A percentile compares a stretch with the other conserved stretches of the same genome.
phyloP scores from a whole-genome alignment of 2,888 invertebrate species.

The Venusia cambrica region DNA sequence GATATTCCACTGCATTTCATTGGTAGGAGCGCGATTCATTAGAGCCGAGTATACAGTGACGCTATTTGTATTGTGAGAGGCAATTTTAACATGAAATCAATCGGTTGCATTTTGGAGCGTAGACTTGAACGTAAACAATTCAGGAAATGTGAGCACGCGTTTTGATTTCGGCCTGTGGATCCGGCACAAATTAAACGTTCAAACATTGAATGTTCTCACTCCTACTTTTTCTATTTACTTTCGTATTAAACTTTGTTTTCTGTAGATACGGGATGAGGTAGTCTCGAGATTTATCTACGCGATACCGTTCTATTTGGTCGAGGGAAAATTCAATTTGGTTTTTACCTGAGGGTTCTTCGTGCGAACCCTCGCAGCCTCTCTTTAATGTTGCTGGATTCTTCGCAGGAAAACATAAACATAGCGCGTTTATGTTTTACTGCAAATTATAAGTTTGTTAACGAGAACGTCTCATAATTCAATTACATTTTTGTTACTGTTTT shows the following conservation, averaged over 20 bases:
- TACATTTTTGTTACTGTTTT: slow-evolving; percentile 10
- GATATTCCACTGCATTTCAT: slow-evolving; percentile 8
- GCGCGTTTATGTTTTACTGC: slow-evolving; percentile 57
- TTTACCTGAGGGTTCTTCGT: slow-evolving; percentile 71
- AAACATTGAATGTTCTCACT: slow-evolving; percentile 63
- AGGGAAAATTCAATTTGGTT: slow-evolving; percentile 77
- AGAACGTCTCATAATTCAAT: slow-evolving; percentile 13
- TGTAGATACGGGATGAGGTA: slow-evolving; percentile 65
- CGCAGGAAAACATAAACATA: slow-evolving; percentile 52
- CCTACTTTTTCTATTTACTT: slow-evolving; percentile 71
- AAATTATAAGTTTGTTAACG: slow-evolving; percentile 37
- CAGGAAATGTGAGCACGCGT: slow-evolving; percentile 35
- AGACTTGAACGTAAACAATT: slow-evolving; percentile 31
- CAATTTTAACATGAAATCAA: slow-evolving; percentile 21
- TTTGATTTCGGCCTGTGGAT: slow-evolving; percentile 38
- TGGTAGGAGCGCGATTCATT: slow-evolving; percentile 1
- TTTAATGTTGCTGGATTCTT: slow-evolving; percentile 62
- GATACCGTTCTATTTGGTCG: slow-evolving; percentile 72
- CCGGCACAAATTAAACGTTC: slow-evolving; percentile 63
- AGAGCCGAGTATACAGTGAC: slow-evolving; percentile 7
- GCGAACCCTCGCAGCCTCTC: slow-evolving; percentile 61
- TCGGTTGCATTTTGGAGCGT: slow-evolving; percentile 23
- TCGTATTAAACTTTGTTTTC: slow-evolving; percentile 77
- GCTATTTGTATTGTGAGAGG: slow-evolving; percentile 15
- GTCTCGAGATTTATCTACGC: slow-evolving; percentile 73